Evolutionary conservation across 2,113 vertebrate genomes (phyloP).

Genomic region (Ciconia boyciana): DNA sequence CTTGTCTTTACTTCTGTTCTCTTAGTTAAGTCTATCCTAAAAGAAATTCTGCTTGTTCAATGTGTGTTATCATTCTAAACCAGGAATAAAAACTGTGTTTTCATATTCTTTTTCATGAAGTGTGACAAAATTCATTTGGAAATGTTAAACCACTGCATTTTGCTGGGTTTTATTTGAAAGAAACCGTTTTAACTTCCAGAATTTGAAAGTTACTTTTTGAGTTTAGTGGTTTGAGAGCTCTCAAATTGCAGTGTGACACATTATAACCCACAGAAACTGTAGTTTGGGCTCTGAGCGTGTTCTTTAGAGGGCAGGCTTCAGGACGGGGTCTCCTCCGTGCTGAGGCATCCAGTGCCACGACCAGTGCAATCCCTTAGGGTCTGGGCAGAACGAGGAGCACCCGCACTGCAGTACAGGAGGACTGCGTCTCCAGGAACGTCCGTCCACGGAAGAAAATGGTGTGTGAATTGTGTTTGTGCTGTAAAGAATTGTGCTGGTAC

Average conservation of each 20-base stretch:
- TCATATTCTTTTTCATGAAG: background rate
- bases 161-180: background rate
- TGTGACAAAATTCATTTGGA: background rate
- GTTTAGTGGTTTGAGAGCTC: background rate
- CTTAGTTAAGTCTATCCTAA: background rate
- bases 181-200: background rate
- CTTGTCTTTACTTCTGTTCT: background rate
- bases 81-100: background rate
- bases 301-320: too few relatives aligned
- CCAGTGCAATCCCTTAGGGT: fast-evolving
- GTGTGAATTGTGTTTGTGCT: background rate
- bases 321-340: too few relatives aligned
- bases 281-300: background rate
- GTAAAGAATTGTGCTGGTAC: background rate
- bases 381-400: too few relatives aligned
- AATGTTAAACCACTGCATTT: background rate
- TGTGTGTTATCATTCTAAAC: background rate
- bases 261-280: too few relatives aligned
- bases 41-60: background rate
- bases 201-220: background rate
- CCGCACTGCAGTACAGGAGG: background rate
- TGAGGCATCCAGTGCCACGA: background rate
- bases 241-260: too few relatives aligned
- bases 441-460: background rate
- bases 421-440: background rate